These are phyloP conservation scores for Gastracanthus pulcherrimus DNA, from an alignment of 2,888 invertebrate species.

Conservation along the genomic window DNA sequence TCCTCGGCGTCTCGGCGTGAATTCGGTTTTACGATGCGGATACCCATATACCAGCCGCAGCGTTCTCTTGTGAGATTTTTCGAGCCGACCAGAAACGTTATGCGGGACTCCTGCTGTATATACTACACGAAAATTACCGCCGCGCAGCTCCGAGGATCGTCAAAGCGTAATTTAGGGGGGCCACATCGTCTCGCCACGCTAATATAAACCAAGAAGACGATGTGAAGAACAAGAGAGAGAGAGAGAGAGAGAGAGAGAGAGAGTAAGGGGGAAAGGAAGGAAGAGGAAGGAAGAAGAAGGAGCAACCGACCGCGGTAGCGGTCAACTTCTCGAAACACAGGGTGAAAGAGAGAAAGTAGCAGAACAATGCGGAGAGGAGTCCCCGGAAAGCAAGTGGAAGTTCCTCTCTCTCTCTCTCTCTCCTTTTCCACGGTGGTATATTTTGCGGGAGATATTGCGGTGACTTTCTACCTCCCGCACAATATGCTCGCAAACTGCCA, in stretches of 20 bases:
- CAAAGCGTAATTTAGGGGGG: conserved; percentile 14
- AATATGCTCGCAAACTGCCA: too few species aligned
- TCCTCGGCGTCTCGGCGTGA: neutral
- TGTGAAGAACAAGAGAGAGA: too few species aligned
- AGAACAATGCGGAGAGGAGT: neutral
- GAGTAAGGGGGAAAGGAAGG: neutral
- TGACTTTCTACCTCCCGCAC: neutral
- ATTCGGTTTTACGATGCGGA: conserved; percentile 18
- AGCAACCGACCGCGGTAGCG: too few species aligned
- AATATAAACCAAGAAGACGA: neutral
- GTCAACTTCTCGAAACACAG: too few species aligned
- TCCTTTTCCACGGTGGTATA: too few species aligned
- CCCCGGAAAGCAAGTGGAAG: neutral
- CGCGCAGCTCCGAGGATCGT: neutral
- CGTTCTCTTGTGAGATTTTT: too few species aligned
- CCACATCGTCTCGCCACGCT: neutral
- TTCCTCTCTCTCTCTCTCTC: neutral
- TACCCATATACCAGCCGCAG: neutral
- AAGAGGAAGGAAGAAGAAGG: neutral
- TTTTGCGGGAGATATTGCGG: conserved; percentile 20
- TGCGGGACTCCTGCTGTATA: too few species aligned
- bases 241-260: neutral
- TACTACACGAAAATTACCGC: neutral
- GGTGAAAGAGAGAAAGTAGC: neutral
- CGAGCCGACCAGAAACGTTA: too few species aligned